phyloP scores from a whole-genome alignment of 2,888 invertebrate genomes.

The Leuctra nigra region DNA sequence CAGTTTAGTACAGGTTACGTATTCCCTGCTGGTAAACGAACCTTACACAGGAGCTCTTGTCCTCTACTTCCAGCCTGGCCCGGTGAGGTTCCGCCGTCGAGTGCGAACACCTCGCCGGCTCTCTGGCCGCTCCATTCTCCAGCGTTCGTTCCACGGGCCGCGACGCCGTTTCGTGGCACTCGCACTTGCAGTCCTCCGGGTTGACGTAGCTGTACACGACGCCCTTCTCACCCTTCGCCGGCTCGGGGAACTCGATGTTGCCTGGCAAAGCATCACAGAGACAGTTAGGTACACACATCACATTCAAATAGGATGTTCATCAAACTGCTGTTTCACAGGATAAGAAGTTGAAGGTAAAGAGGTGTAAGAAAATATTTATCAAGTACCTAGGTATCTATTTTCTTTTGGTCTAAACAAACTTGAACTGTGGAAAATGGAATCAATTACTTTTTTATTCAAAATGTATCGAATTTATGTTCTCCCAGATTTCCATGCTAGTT shows the following conservation, averaged over 20 bases:
- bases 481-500: too few species aligned
- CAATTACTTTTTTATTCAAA: too few species aligned
- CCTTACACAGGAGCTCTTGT: conserved; percentile 35
- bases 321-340: too few species aligned
- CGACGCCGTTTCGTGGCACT: conserved; percentile 67
- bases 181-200: conserved; percentile 82
- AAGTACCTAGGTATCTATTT: too few species aligned
- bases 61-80: conserved; percentile 26
- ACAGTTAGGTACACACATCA: conserved; percentile 5
- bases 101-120: conserved; percentile 44
- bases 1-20: too few species aligned
- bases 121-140: neutral
- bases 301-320: too few species aligned
- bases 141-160: neutral
- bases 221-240: conserved; percentile 33
- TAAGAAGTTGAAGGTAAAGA: too few species aligned
- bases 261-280: neutral
- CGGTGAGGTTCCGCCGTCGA: conserved; percentile 35
- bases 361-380: too few species aligned
- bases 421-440: too few species aligned
- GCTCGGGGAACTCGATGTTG: conserved; percentile 10
- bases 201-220: conserved; percentile 72
- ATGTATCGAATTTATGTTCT: too few species aligned
- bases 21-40: too few species aligned
- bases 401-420: too few species aligned